Evolutionary conservation across 30 jellyfish, hydroid and myxozoan genomes (phyloP).

Genomic region (Cassiopea xamachana): DNA sequence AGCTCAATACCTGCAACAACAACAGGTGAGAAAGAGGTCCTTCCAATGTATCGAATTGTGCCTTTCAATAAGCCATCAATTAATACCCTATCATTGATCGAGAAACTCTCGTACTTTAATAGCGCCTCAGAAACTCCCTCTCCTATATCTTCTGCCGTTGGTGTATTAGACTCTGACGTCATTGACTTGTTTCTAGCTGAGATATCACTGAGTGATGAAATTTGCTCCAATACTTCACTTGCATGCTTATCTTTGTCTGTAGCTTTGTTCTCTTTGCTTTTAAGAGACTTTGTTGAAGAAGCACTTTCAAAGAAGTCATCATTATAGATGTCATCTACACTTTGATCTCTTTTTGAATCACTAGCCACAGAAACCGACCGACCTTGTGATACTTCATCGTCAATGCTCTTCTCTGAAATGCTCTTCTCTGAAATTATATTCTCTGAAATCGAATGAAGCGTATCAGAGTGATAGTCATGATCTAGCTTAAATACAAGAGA

Average conservation of each 20-base stretch:
- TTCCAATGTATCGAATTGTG: slow-evolving; percentile 86
- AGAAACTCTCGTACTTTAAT: slow-evolving; percentile 55
- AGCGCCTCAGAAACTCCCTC: slow-evolving; percentile 36
- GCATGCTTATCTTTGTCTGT: background rate
- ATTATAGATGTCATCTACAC: slow-evolving; percentile 44
- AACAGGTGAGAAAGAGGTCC: slow-evolving; percentile 84
- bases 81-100: slow-evolving; percentile 74
- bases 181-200: background rate
- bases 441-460: slow-evolving; percentile 42
- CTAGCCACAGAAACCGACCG: background rate
- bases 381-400: slow-evolving; percentile 25
- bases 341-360: background rate
- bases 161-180: background rate
- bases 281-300: slow-evolving; percentile 8
- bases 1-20: slow-evolving; percentile 94
- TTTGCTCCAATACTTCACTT: background rate
- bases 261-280: background rate
- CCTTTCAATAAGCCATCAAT: slow-evolving; percentile 84
- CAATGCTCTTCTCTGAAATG: slow-evolving; percentile 47
- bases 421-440: slow-evolving; percentile 55
- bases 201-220: background rate
- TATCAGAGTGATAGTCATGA: slow-evolving; percentile 33
- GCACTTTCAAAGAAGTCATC: slow-evolving; percentile 88
- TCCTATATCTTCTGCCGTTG: background rate
- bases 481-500: slow-evolving; percentile 14